Base-by-base conservation (phyloP, 1,140 invertebrate genomes). In the Monochamus saltuarius region DNA sequence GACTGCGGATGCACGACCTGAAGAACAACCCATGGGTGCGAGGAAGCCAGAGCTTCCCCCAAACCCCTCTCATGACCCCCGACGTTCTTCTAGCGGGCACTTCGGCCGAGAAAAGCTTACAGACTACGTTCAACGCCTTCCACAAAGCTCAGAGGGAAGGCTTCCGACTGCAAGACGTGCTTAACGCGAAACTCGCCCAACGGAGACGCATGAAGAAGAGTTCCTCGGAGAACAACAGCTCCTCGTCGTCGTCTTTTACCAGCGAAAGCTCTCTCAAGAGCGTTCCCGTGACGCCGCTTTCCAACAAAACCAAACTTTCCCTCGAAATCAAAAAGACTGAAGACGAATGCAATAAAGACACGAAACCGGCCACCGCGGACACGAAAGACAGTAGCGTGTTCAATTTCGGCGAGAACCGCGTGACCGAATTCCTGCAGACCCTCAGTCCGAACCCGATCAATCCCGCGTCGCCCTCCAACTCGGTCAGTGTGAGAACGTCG, bases 141-240 rank as follows among this genome's bases (percentile, higher is more conserved):
- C 84, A 89, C 64, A 80, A 82, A 68, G 88, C 88, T 7, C 83
- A 87, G 42, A 72, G 82, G 16, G 85, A 88, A 67, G 88, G 89
- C 4, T 91, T 92, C 73, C 77, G 87, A 29, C 68, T 75, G 13
- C 69, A 83, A 72, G 84, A 85, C 69, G 87, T 89, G 56, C 78
- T 81, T 19, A 86, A 84, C 54, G 88, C 89, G 0, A 86, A 87
- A 60, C 74, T 91, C 14, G 89, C 88, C 36, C 86, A 89, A 73
- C 77, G 89, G 22, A 76, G 89, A 7, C 84, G 87, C 67, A 72
- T 84, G 56, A 89, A 89, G 64, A 85, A 87, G 67, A 82, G 81
- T 22, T 75, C 72, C 4, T 76, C 73, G 1, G 74, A 75, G 39
- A 74, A 75, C 46, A 71, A 73, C 49, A 72, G 69, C 59, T 68